Base-by-base conservation (phyloP, 2,797 vertebrate species). In the Chelmon rostratus region DNA sequence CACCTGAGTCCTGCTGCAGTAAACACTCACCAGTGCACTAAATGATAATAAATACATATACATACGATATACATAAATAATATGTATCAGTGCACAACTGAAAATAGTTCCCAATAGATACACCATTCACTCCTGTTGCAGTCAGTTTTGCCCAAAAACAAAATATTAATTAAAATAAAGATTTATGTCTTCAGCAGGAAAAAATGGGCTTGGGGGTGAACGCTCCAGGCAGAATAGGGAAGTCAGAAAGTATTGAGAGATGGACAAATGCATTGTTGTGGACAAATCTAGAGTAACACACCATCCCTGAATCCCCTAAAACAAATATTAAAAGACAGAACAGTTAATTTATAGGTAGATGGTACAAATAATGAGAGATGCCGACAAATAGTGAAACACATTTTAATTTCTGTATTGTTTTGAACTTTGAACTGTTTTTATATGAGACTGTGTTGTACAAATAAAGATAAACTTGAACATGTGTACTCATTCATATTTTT, bases 61-160 rank as follows among this genome's bases (percentile, higher is more conserved):
- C n/a, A n/a, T n/a, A n/a, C n/a, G n/a, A n/a, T n/a, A n/a, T n/a
- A n/a, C n/a, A n/a, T n/a, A n/a, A n/a, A n/a, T n/a, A 57, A 49
- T 57, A 12, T 21, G 1, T 53, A 1, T 42, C 9, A 47, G 62
- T 62, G 2, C 0, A 2, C n/a, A n/a, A n/a, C n/a, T 59, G 37
- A 37, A 72, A 66, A 79, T 56, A 65, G 61, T 57, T 25, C 62
- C 42, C 10, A 35, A 35, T 23, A 40, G 40, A 66, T 16, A 37
- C 59, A 53, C 18, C 35, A 0, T 8, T 38, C 13, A 4, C 15
- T 19, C 18, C 7, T 42, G 16, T n/a, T 0, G 19, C 40, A 54
- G 38, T 23, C 5, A 5, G 1, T 50, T 23, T 9, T n/a, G 4
- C 5, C 6, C n/a, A n/a, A 16, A 38, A 66, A 23, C 64, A 3